Evolutionary conservation across 2,888 invertebrate genomes (phyloP).

Genomic region (Eupeodes luniger): DNA sequence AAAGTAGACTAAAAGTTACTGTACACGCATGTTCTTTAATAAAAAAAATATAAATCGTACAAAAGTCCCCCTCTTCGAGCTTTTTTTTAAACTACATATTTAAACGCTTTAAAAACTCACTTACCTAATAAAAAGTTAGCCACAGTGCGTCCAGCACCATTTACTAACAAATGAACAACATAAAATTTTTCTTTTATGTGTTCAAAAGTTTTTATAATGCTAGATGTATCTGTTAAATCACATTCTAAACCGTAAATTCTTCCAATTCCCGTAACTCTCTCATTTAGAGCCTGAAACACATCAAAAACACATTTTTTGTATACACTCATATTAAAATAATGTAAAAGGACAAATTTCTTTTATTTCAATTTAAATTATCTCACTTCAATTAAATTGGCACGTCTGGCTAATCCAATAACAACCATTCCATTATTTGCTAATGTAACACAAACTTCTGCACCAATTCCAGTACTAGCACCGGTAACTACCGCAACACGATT

Average conservation of each 20-base stretch:
- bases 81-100: no score
- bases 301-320: slow-evolving; percentile 20
- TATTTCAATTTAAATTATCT: slow-evolving; percentile 30
- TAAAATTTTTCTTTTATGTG: slow-evolving; percentile 81
- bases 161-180: slow-evolving; percentile 82
- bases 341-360: not conserved
- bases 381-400: slow-evolving; percentile 84
- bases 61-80: no score
- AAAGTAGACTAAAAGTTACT: no score
- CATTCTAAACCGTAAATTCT: slow-evolving; percentile 82
- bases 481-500: slow-evolving; percentile 84
- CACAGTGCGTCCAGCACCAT: slow-evolving; percentile 84
- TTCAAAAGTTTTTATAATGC: slow-evolving; percentile 80
- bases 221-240: slow-evolving; percentile 81
- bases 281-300: slow-evolving; percentile 79
- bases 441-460: slow-evolving; percentile 82
- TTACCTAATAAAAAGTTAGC: slow-evolving; percentile 82
- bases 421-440: slow-evolving; percentile 84
- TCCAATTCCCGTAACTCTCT: slow-evolving; percentile 80
- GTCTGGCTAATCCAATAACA: slow-evolving; percentile 85
- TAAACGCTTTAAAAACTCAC: not conserved
- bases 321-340: not conserved
- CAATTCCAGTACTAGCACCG: slow-evolving; percentile 84
- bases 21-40: no score
- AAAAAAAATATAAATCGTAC: no score